These are phyloP conservation scores for Philypnodon macrostomus DNA, from an alignment of 2,797 vertebrate species.

Conservation along the genomic window DNA sequence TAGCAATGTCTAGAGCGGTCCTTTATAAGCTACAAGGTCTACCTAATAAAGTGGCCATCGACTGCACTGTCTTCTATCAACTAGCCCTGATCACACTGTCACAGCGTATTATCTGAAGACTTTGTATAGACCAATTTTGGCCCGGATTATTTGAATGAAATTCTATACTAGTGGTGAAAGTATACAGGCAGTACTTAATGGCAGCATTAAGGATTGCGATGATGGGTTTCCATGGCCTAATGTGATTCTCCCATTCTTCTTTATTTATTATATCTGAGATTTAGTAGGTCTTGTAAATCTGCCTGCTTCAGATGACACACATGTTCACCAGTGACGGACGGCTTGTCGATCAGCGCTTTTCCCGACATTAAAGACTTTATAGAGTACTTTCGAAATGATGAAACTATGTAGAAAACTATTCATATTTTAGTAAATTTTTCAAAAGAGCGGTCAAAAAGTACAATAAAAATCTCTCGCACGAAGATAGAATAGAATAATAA, in stretches of 20 bases:
- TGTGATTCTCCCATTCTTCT: constrained; percentile 43
- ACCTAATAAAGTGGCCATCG: too few relatives aligned
- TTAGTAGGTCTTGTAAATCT: constrained; percentile 27
- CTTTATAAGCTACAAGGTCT: too few relatives aligned
- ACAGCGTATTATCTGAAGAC: constrained; percentile 33
- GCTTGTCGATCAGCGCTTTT: constrained; percentile 1
- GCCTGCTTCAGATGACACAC: constrained; percentile 31
- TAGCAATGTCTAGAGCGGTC: too few relatives aligned
- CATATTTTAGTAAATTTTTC: neutral
- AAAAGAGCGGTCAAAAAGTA: neutral
- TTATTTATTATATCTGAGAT: constrained; percentile 40
- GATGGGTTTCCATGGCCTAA: constrained; percentile 53
- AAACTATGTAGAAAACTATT: neutral
- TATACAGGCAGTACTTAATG: constrained; percentile 50
- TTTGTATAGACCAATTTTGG: constrained; percentile 48
- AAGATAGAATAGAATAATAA: too few relatives aligned
- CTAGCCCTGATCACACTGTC: constrained; percentile 31
- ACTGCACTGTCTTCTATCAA: too few relatives aligned
- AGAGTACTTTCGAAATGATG: neutral
- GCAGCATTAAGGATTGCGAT: constrained; percentile 53
- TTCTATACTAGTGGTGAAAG: constrained; percentile 55
- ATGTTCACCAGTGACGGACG: constrained; percentile 21
- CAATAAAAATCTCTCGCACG: too few relatives aligned
- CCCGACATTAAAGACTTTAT: neutral
- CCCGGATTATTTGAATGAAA: constrained; percentile 64